Conservation (phyloP, 2,113 vertebrate species). For the Sapajus apella region DNA sequence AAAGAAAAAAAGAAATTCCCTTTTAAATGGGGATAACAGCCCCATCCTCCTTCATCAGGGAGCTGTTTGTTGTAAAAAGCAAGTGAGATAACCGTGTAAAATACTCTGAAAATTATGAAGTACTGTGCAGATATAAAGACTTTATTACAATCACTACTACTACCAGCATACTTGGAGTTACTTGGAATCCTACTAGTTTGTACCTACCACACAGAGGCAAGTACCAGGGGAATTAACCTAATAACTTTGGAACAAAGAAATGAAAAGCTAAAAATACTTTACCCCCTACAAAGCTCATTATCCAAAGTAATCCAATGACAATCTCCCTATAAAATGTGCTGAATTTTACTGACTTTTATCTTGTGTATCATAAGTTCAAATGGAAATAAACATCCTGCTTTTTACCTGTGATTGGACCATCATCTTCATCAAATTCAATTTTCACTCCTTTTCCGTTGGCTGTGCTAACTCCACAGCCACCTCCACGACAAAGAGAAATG, state of each 20-base stretch:
- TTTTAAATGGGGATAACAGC: constrained; percentile 48
- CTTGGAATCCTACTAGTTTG: constrained; percentile 55
- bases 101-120: constrained; percentile 63
- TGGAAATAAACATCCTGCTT: background rate
- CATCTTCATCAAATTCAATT: constrained; percentile 98
- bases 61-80: constrained; percentile 58
- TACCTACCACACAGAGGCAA: constrained; percentile 62
- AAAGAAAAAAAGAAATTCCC: background rate
- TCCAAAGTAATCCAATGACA: constrained; percentile 59
- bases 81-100: constrained; percentile 56
- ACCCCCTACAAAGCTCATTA: constrained; percentile 66
- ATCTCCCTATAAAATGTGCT: constrained; percentile 52
- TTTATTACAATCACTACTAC: constrained; percentile 31
- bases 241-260: constrained; percentile 74
- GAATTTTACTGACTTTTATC: constrained; percentile 66
- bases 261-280: constrained; percentile 78
- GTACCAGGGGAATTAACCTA: constrained; percentile 78
- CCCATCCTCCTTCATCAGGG: constrained; percentile 29
- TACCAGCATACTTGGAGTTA: constrained; percentile 50
- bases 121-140: background rate
- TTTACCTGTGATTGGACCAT: constrained; percentile 97
- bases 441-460: constrained; percentile 96
- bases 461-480: constrained; percentile 97
- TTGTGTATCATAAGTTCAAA: constrained; percentile 46
- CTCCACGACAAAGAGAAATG: constrained; percentile 96